These are phyloP conservation scores for Daubentonia madagascariensis DNA, from an alignment of 2,113 vertebrate species.

Conservation along the genomic window DNA sequence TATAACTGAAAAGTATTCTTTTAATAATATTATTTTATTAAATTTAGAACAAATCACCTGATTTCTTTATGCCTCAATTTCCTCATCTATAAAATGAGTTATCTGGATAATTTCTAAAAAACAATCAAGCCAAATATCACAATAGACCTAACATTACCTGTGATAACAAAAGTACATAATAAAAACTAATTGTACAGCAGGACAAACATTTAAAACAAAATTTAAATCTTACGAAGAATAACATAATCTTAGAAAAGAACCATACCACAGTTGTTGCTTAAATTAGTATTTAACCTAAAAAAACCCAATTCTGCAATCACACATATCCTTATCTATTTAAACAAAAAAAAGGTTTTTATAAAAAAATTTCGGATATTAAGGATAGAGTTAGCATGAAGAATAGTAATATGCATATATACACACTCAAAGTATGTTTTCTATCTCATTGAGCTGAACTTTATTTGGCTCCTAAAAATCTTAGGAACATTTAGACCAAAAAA, in stretches of 20 bases:
- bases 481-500: not conserved
- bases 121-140: not conserved
- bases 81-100: not conserved
- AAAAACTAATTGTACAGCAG: not conserved
- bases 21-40: constrained; percentile 6
- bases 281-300: not conserved
- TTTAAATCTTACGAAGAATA: not conserved
- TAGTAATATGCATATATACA: not conserved
- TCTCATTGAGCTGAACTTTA: not conserved
- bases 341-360: not conserved
- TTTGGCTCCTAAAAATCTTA: constrained; percentile 44
- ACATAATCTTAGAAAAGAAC: not conserved
- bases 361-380: not conserved
- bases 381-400: not conserved
- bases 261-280: not conserved
- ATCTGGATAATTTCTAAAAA: not conserved
- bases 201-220: constrained; percentile 13
- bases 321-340: not conserved
- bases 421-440: not conserved
- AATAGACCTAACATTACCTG: not conserved
- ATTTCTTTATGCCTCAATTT: constrained; percentile 9
- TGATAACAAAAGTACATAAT: not conserved
- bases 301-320: not conserved
- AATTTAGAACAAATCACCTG: not conserved
- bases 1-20: not conserved